Evolutionary conservation across 2,797 vertebrate genomes (phyloP).

Genomic region (Zalophus californianus): DNA sequence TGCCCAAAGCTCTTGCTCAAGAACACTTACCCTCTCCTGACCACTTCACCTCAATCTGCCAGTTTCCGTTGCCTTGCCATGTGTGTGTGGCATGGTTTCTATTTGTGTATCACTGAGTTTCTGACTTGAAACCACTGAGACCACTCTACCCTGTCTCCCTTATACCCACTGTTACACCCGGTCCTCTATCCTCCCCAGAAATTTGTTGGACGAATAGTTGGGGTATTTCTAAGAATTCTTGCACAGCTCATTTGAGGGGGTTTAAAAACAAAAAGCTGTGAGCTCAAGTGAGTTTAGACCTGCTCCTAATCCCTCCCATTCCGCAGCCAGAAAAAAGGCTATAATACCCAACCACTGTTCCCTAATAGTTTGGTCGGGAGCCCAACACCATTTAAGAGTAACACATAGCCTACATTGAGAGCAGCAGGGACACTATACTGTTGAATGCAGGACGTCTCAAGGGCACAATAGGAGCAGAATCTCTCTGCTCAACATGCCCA

Average conservation of each 20-base stretch:
- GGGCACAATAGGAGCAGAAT: background rate
- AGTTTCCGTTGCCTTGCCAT: background rate
- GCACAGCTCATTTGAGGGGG: background rate
- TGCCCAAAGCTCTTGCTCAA: slow-evolving; percentile 7
- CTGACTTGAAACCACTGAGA: background rate
- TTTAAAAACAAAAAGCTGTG: background rate
- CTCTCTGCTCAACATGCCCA: background rate
- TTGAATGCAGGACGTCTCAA: background rate
- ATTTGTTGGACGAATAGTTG: background rate
- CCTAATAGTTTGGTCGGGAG: background rate
- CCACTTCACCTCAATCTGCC: background rate
- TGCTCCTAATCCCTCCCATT: background rate
- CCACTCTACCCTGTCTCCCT: background rate
- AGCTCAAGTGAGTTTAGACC: background rate
- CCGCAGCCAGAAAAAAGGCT: slow-evolving; percentile 8
- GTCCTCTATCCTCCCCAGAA: background rate
- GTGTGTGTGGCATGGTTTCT: background rate
- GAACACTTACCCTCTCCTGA: background rate
- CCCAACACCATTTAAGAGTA: background rate
- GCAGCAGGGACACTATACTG: background rate
- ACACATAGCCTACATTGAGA: background rate
- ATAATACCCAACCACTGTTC: background rate
- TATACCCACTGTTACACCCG: background rate
- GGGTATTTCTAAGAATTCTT: background rate
- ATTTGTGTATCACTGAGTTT: background rate